Conservation (phyloP, 2,888 invertebrate species). For the Netelia fuscicornis region DNA sequence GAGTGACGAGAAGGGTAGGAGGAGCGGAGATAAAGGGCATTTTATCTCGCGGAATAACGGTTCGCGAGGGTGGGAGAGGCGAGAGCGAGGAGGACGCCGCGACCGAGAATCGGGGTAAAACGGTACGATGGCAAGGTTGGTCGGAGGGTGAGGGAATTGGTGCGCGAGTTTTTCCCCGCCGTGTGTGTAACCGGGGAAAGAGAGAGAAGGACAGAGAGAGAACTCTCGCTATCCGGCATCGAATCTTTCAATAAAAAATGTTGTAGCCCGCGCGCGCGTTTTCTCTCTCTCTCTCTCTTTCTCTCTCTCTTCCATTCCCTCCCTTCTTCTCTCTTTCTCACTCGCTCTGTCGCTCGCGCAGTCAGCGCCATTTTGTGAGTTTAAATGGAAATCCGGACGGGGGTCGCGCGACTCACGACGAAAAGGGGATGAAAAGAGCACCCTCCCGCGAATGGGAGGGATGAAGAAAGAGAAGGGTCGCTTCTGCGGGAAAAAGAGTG, state of each 20-base stretch:
- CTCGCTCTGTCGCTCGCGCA: slow-evolving; percentile 76
- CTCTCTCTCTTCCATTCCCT: slow-evolving; percentile 8
- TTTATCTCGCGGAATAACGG: slow-evolving; percentile 73
- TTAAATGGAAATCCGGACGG: slow-evolving; percentile 84
- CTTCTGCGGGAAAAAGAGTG: slow-evolving; percentile 43
- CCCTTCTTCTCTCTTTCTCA: slow-evolving; percentile 64
- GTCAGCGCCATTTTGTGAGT: slow-evolving; percentile 85
- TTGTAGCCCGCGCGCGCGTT: slow-evolving; percentile 77
- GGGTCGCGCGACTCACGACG: slow-evolving; percentile 63
- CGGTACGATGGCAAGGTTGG: slow-evolving; percentile 2
- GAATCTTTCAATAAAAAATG: slow-evolving; percentile 85
- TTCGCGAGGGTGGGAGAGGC: slow-evolving; percentile 38
- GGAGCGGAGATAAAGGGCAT: slow-evolving; percentile 68
- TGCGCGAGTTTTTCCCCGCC: slow-evolving; percentile 50
- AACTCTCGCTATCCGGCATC: slow-evolving; percentile 80
- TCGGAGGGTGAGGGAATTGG: slow-evolving; percentile 23
- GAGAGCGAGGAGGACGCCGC: slow-evolving; percentile 52
- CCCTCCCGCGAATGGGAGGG: slow-evolving; percentile 51
- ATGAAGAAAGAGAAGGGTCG: slow-evolving; percentile 51
- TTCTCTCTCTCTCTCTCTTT: slow-evolving; percentile 16
- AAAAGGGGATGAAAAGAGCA: slow-evolving; percentile 75
- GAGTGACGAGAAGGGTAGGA: slow-evolving; percentile 61
- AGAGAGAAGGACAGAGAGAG: slow-evolving; percentile 11
- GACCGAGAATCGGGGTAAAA: slow-evolving; percentile 54
- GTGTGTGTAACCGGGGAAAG: slow-evolving; percentile 6